Percentiles rank a stretch among this genome's conserved stretches.
phyloP scores from a whole-genome alignment of 2,888 invertebrate genomes.

The Steromphala cineraria region DNA sequence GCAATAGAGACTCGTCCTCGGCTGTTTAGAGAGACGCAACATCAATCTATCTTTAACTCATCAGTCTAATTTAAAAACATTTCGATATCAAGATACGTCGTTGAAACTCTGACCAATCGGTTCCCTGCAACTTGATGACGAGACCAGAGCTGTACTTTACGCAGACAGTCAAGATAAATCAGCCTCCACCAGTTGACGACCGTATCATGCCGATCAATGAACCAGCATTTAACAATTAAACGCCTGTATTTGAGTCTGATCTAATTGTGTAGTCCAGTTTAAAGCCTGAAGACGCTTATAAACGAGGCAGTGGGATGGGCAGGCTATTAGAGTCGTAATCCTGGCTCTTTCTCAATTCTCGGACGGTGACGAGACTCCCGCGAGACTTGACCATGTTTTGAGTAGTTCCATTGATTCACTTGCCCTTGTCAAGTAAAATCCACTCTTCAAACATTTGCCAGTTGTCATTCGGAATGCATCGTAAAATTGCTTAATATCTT shows the following conservation, averaged over 20 bases:
- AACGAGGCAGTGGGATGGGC: not conserved
- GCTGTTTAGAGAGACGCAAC: no score
- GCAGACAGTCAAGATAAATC: no score
- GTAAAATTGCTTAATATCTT: constrained; percentile 6
- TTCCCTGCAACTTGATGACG: no score
- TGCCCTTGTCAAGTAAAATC: not conserved
- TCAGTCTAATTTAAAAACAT: no score
- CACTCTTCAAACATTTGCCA: not conserved
- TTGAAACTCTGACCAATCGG: no score
- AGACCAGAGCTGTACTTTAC: no score
- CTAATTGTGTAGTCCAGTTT: not conserved
- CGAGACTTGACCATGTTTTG: not conserved
- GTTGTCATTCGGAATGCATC: not conserved
- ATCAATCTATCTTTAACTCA: no score
- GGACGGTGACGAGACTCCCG: not conserved
- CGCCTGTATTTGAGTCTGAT: not conserved
- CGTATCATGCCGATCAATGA: not conserved
- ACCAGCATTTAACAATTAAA: not conserved
- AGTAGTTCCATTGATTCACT: not conserved
- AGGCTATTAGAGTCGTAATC: not conserved
- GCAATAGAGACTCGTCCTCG: no score
- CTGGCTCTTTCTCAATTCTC: not conserved
- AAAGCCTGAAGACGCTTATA: not conserved
- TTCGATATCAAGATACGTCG: no score
- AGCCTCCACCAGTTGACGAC: no score